These are phyloP conservation scores for Poicephalus meyeri DNA, from an alignment of 2,113 vertebrate species.

Conservation along the genomic window DNA sequence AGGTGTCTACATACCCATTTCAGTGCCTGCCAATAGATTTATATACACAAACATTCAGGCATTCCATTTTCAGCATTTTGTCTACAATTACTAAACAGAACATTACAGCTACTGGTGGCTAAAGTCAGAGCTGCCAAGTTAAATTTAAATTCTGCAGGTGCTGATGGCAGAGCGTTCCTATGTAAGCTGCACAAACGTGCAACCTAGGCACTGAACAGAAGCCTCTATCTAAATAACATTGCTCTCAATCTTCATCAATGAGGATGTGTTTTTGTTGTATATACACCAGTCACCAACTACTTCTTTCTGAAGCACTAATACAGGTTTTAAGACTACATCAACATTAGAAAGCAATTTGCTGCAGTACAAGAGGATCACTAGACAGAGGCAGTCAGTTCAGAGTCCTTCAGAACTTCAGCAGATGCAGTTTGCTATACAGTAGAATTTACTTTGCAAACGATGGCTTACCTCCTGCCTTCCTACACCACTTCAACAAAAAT, in stretches of 20 bases:
- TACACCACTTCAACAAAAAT: background rate
- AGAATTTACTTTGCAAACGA: background rate
- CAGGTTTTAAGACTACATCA: background rate
- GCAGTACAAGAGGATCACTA: background rate
- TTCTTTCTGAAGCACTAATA: background rate
- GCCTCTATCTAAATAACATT: background rate
- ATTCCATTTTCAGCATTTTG: background rate
- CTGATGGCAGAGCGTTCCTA: background rate
- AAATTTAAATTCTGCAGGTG: slow-evolving; percentile 1
- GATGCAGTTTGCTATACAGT: background rate
- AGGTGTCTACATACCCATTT: background rate
- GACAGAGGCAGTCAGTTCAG: background rate
- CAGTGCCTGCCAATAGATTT: background rate
- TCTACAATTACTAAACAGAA: background rate
- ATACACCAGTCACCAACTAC: background rate
- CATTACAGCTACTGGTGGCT: background rate
- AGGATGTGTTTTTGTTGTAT: background rate
- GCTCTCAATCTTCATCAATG: background rate
- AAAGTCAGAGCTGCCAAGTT: slow-evolving; percentile 18
- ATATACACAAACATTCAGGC: background rate
- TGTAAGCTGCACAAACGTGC: background rate
- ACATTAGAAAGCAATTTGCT: background rate
- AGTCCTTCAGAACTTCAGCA: background rate
- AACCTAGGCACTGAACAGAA: background rate
- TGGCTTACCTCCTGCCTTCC: background rate